Base-by-base conservation (phyloP, 2,113 vertebrate genomes). In the Ceuthmochares aereus region DNA sequence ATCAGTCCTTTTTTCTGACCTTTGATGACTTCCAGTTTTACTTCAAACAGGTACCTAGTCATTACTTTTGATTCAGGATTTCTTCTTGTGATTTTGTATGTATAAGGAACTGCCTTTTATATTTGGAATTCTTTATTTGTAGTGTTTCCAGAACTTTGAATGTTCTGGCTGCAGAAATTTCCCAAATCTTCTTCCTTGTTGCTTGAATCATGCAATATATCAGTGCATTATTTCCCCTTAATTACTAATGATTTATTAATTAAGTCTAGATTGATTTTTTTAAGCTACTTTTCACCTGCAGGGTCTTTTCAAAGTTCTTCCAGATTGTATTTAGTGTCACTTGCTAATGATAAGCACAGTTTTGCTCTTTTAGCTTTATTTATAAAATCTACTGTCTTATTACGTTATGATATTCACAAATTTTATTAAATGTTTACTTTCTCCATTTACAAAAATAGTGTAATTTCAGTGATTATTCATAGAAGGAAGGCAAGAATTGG, bases 11-110 rank as follows among this genome's bases (percentile, higher is more conserved):
- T 89, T 93, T 70, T 91, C 62, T 82, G 54, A 77, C 56, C 77
- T 96, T 79, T 25, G 12, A 42, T 76, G 64, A 94, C 73, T 66
- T 94, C 30, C 52, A 84, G 4, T 94, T 97, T 90, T 85, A 89
- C 74, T 97, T 97, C 63, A 96, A 92, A 95, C 7, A 73, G 14
- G 26, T 89, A 87, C 84, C 75, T 54, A 69, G 37, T 62, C 43
- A 26, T 90, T 96, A 83, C 74, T 54, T 96, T 96, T 95, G 89
- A 90, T 25, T 77, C 66, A 91, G 67, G 72, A 95, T 91, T 97
- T 23, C 95, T 98, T 95, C 73, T 92, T 66, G 43, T 54, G 45
- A 66, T 74, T 75, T 90, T 82, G 14, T 89, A 43, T 91, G 51
- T 67, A 45, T 94, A 72, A 84, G 91, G 89, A 96, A 26, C 70